Conservation (phyloP, 2,797 vertebrate species). For the Falco novaeseelandiae region DNA sequence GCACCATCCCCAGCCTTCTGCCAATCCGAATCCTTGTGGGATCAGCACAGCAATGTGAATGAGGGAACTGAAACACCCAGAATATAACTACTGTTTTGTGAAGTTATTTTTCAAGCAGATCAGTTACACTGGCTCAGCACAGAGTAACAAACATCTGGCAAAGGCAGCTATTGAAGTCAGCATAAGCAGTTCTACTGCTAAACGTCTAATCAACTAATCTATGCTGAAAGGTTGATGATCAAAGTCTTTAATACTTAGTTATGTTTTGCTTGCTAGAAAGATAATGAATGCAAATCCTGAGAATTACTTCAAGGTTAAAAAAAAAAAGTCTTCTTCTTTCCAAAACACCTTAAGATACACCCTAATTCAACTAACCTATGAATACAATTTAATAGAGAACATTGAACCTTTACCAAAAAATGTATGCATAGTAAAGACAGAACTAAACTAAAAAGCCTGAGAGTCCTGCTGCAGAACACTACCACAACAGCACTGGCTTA, state of each 20-base stretch:
- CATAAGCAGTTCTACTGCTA: not conserved
- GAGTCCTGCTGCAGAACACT: not conserved
- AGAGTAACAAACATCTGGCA: not conserved
- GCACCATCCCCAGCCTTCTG: not conserved
- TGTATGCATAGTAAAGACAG: not conserved
- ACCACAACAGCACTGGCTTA: not conserved
- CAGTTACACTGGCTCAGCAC: not conserved
- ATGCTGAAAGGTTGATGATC: not conserved
- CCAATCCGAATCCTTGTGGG: not conserved
- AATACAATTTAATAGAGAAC: not conserved
- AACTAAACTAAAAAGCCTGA: not conserved
- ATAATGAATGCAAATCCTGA: not conserved
- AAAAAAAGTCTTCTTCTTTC: not conserved
- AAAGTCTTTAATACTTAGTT: not conserved
- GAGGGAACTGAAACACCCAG: not conserved
- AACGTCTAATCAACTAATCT: not conserved
- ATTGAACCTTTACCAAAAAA: not conserved
- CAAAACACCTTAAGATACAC: not conserved
- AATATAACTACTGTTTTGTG: not conserved
- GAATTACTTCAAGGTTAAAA: not conserved
- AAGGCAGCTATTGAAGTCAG: not conserved
- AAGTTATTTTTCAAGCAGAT: not conserved
- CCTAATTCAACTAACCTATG: not conserved
- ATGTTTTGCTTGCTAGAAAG: not conserved
- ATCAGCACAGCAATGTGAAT: not conserved